phyloP scores from a whole-genome alignment of 64 coral and sea anemone species.

The Porites australiensis region DNA sequence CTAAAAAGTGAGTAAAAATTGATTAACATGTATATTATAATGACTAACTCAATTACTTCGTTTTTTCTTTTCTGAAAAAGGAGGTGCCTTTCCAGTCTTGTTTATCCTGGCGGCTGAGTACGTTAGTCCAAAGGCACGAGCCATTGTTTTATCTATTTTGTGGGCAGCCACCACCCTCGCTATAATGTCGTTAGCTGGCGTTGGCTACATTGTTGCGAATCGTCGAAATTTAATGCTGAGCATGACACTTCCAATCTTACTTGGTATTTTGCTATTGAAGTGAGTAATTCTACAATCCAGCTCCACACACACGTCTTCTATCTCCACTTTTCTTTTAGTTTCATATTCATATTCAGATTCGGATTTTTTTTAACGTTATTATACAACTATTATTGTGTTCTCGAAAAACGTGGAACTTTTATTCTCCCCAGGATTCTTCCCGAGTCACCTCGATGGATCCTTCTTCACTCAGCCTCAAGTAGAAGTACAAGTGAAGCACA shows the following conservation, averaged over 20 bases:
- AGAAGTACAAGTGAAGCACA: conserved; percentile 39
- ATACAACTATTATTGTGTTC: not conserved
- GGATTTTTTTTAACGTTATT: no score
- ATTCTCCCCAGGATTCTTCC: conserved; percentile 52
- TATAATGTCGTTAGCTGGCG: conserved; percentile 63
- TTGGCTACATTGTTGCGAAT: conserved; percentile 55
- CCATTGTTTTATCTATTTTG: conserved; percentile 33
- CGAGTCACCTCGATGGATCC: conserved; percentile 80
- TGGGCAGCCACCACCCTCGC: conserved; percentile 68
- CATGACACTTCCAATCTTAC: conserved; percentile 66
- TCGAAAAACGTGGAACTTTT: not conserved
- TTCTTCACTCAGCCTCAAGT: conserved; percentile 46
- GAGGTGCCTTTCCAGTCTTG: conserved; percentile 50
- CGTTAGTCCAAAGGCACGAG: conserved; percentile 60
- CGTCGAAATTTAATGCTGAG: conserved; percentile 44
- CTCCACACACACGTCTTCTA: no score
- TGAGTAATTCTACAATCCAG: not conserved
- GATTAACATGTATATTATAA: no score
- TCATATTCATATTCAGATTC: no score
- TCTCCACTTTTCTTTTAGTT: no score
- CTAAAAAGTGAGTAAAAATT: no score
- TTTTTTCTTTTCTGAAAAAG: conserved; percentile 34
- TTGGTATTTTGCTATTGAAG: conserved; percentile 59
- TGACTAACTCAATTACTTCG: not conserved
- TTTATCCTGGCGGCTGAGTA: conserved; percentile 83